Evolutionary conservation across 2,888 invertebrate genomes (phyloP), one percentile per base, ranked within the genome.

Genomic region (Drosophila nr. perissopoda): DNA sequence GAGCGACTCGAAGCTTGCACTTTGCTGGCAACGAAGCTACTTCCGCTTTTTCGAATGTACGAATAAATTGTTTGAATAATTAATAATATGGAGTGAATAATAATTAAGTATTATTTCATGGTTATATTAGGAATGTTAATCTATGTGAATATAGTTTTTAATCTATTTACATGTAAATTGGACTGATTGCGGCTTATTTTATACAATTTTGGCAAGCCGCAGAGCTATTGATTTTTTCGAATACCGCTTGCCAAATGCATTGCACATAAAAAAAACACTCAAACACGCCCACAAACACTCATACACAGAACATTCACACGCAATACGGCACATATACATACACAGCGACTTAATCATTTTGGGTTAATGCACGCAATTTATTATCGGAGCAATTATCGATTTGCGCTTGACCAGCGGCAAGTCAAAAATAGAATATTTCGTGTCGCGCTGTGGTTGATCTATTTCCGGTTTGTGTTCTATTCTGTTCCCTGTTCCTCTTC

Each of bases 341-440:
- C 42, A 36, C 25, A 33, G 31, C n/a, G 29, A 45, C 61, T 60
- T 62, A 40, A 36, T 71, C 49, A 69, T 83, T 45, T 82, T 86
- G 76, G 82, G 82, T 82, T 80, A 73, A 82, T 73, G 83, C 67
- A 78, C 82, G 73, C 80, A 49, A 53, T 60, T 73, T 78, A 78
- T 71, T 68, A 74, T 63, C 60, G 59, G 18, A 2, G 42, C 36
- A 74, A 53, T 83, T 85, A 84, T 83, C 75, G 86, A 86, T 82
- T 74, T 58, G 54, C 34, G 45, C 70, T 73, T 70, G 74, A 77
- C 69, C 67, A 56, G 56, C 18, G n/a, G n/a, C 42, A 45, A 56
- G 59, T 56, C 66, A 85, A 53, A 80, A 82, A 83, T 82, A 85
- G 69, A 64, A 74, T 66, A 63, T 56, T 69, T 27, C 40, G 29